Base-by-base conservation (phyloP, 2,113 vertebrate species). In the Rhinolophus sinicus region DNA sequence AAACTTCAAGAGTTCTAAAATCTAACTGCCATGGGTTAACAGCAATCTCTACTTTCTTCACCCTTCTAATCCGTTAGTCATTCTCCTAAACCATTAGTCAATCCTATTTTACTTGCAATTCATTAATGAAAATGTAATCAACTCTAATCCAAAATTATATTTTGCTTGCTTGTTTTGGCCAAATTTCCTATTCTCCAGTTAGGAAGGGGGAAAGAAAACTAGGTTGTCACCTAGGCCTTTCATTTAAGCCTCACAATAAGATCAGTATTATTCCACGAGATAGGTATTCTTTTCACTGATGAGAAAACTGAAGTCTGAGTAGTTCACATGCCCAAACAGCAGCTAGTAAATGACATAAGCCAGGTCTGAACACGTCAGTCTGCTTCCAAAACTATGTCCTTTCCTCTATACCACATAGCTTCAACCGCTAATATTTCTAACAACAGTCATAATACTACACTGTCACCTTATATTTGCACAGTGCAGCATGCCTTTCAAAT, bases 161-260 rank as follows among this genome's bases (percentile, higher is more conserved):
- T 90, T 85, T 75, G 72, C 47, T 93, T 88, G 21, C 73, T 87
- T 88, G 44, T 58, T 91, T 83, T 85, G 44, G 54, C 40, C 72
- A 72, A 9, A 69, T 44, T 80, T 78, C 44, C 89, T 44, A 67
- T 38, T 77, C 28, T 92, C 52, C 38, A 89, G 28, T 69, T 89
- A 90, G 30, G 22, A 60, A 96, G 26, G 67, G 85, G 30, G 50
- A 93, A 95, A 72, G 65, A 82, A 95, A 96, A 75, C 33, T 40
- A 64, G 14, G 5, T 6, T 83, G 56, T 47, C 8, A 4, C 33
- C 54, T 70, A 38, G 58, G 54, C 11, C 35, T 94, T 87, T 90
- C 70, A 92, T 81, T 87, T 69, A 93, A 89, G n/a, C 33, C 33
- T 95, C 33, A 60, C 62, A 90, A 73, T 5, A 91, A 70, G 18